These are phyloP conservation scores for Sycobia sp. DNA, from an alignment of 1,140 invertebrate genomes.

Conservation along the genomic window DNA sequence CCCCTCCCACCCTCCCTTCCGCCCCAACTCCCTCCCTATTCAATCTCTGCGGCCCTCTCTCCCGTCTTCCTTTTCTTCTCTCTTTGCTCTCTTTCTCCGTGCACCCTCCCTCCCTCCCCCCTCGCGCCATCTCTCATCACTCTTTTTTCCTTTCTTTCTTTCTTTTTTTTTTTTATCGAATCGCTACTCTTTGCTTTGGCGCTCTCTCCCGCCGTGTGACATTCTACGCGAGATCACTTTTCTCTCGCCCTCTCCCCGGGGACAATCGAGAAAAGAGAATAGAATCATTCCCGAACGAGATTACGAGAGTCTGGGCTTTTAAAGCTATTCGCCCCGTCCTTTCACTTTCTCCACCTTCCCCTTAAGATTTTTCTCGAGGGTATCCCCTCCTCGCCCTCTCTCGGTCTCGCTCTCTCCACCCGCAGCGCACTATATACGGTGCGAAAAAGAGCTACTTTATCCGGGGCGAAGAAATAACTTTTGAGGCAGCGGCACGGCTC, in stretches of 20 bases:
- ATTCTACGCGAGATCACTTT: conserved; percentile 29
- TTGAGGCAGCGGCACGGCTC: conserved; percentile 1
- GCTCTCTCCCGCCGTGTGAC: conserved; percentile 18
- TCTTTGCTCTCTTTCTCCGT: no score
- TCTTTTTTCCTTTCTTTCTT: conserved; percentile 6
- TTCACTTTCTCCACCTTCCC: conserved; percentile 25
- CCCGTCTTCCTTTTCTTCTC: no score
- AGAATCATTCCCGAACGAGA: conserved; percentile 45
- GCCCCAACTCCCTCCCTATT: no score
- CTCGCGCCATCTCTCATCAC: not conserved
- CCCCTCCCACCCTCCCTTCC: no score
- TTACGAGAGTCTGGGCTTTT: conserved; percentile 41
- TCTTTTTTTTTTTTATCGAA: conserved; percentile 21
- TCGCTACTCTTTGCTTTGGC: not conserved
- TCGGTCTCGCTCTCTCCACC: no score
- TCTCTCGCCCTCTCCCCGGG: no score
- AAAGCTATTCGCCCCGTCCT: conserved; percentile 33
- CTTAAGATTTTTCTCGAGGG: conserved; percentile 27
- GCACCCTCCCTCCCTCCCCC: no score
- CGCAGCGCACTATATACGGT: not conserved
- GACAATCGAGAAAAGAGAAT: no score
- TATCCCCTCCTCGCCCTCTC: not conserved
- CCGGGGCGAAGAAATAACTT: conserved; percentile 3
- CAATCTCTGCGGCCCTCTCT: no score
- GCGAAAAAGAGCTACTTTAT: conserved; percentile 13